Base-by-base conservation (phyloP, 2,797 vertebrate species). In the Scomberomorus guttatus region DNA sequence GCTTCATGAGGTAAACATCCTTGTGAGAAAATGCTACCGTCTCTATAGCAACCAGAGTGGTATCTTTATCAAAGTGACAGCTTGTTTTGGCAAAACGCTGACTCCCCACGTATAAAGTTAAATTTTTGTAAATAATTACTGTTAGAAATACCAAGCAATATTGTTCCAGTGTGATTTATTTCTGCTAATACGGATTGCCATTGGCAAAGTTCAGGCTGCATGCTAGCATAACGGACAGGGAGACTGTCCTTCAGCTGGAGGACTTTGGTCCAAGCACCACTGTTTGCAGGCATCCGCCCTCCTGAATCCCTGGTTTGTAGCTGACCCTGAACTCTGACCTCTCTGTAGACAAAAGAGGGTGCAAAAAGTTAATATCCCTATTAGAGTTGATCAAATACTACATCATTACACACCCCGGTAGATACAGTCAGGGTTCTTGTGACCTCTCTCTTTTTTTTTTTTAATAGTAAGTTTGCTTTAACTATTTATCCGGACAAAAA, bases 1-100 rank as follows among this genome's bases (percentile, higher is more conserved):
- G 89, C 84, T 78, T 83, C 71, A 42, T 85, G 75, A 80, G 69
- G 88, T 94, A 95, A 95, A 95, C 94, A 94, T 93, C 82, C 85
- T 87, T 85, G 79, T 81, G 85, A 84, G 85, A 90, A 87, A 87
- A 90, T 81, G 80, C 71, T 87, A 72, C 76, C 56, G 59, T 83
- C 69, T 77, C 77, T 87, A 75, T 76, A 86, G 77, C 82, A 85
- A 80, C 83, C 72, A 86, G 34, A 89, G 87, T 91, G 89, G 87
- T 75, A 80, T 90, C 77, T 89, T 82, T 52, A 88, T 94, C 90
- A 93, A 86, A 90, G 76, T 91, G 89, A 91, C 88, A 87, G 83
- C 87, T 92, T 92, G 89, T 93, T 95, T 93, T 86, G 69, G 72
- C 75, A 81, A 88, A 86, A 72, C 42, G 73, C 52, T 42, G 80